Evolutionary conservation across 2,888 invertebrate species (phyloP).

Genomic region (Andrena fulva): DNA sequence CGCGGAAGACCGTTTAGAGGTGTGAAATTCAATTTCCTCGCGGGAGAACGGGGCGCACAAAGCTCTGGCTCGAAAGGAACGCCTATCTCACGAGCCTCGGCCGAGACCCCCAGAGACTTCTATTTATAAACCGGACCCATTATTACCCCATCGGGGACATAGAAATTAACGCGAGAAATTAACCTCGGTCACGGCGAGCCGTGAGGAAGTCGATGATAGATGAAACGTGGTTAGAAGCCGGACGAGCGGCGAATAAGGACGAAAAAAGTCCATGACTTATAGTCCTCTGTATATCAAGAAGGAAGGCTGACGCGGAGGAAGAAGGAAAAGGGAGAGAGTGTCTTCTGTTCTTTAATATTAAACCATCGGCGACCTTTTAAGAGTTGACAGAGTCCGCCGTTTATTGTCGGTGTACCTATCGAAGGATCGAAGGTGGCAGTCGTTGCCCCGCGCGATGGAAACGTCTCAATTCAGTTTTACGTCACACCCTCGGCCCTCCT

Average conservation of each 20-base stretch:
- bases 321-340: neutral
- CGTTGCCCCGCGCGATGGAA: slow-evolving; percentile 13
- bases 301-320: neutral
- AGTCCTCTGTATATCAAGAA: slow-evolving; percentile 13
- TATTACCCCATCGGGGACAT: slow-evolving; percentile 59
- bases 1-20: neutral
- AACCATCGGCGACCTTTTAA: neutral
- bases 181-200: slow-evolving; percentile 38
- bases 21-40: slow-evolving; percentile 23
- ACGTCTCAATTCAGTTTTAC: slow-evolving; percentile 49
- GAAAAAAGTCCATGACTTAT: slow-evolving; percentile 21
- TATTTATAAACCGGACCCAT: slow-evolving; percentile 56
- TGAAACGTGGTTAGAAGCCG: slow-evolving; percentile 39
- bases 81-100: neutral
- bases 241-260: slow-evolving; percentile 13
- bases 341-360: neutral
- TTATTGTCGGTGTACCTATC: slow-evolving; percentile 4
- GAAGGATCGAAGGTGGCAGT: neutral
- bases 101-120: slow-evolving; percentile 15
- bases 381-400: neutral
- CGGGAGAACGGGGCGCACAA: neutral
- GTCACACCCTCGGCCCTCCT: slow-evolving; percentile 15
- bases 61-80: neutral
- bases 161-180: slow-evolving; percentile 59
- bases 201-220: slow-evolving; percentile 51